Evolutionary conservation across 2,888 invertebrate species (phyloP).

Genomic region (Acrobasis suavella): DNA sequence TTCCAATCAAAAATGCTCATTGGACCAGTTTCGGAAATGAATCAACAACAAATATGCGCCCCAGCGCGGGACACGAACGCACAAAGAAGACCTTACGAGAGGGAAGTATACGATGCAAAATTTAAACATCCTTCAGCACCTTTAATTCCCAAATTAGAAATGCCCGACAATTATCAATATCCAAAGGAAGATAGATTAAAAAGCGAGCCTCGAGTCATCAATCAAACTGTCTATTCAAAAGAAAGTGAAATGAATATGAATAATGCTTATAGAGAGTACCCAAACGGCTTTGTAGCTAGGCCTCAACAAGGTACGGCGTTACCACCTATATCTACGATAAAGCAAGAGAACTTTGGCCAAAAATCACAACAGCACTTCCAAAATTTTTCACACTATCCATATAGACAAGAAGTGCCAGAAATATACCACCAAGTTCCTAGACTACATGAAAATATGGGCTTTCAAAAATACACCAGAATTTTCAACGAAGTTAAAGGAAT

Average conservation of each 20-base stretch:
- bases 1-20: constrained; percentile 81
- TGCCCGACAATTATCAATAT: constrained; percentile 71
- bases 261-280: constrained; percentile 59
- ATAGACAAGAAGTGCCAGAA: constrained; percentile 53
- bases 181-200: constrained; percentile 67
- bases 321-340: constrained; percentile 79
- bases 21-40: constrained; percentile 79
- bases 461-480: constrained; percentile 69
- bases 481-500: constrained; percentile 49
- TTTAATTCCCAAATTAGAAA: constrained; percentile 74
- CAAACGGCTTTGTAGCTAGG: constrained; percentile 53
- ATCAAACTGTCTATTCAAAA: constrained; percentile 53
- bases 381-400: constrained; percentile 62
- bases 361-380: constrained; percentile 61
- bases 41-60: constrained; percentile 73
- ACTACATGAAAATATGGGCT: constrained; percentile 65
- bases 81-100: constrained; percentile 71
- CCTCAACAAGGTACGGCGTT: constrained; percentile 62
- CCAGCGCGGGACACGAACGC: constrained; percentile 63
- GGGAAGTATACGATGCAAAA: constrained; percentile 69
- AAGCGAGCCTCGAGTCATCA: constrained; percentile 53
- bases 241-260: constrained; percentile 49
- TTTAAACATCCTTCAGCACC: constrained; percentile 71
- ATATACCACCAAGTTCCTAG: constrained; percentile 56
- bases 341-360: constrained; percentile 73